Evolutionary conservation across 2,888 invertebrate genomes (phyloP), one percentile per base, ranked within the genome.

Genomic region (Dryobotodes eremita): DNA sequence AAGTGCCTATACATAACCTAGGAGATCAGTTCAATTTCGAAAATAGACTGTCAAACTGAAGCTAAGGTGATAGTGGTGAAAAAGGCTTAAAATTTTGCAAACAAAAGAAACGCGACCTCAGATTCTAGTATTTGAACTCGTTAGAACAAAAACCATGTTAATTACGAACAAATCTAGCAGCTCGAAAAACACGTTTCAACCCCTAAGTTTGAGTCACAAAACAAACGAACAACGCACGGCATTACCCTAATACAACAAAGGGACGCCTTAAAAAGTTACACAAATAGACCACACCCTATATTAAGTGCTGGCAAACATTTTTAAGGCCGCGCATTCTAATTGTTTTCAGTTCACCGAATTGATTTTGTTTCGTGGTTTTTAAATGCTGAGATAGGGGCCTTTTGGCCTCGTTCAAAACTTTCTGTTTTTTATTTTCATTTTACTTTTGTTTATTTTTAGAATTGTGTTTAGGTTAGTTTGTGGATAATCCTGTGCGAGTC

Each of bases 231-330:
- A n/a, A n/a, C 78, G 26, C 13, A 71, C n/a, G 36, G 50, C 73
- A 46, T 75, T 71, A 59, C 70, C 77, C 48, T 84, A 72, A 69
- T 48, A 77, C 55, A 86, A 86, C 71, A 84, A 77, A 62, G 86
- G 81, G 74, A 65, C 65, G 77, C 68, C 72, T 26, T 76, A 78
- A 85, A 85, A 86, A 84, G 72, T 84, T 79, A 71, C 31, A 81
- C 76, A 86, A 86, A 86, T 77, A 86, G 72, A 36, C 86, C 75
- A 59, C 71, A 77, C 86, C 86, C 13, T 10, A 65, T 65, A 84
- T 79, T 86, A 84, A 50, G 74, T 48, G 64, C 64, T 57, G 26
- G 59, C 62, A 78, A 85, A 80, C 69, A 80, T 65, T 79, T 36
- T 72, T 57, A 77, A 75, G 46, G 80, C 42, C 23, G 23, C 50